These are phyloP conservation scores for Willowsia nigromaculata DNA, from an alignment of 2,888 invertebrate genomes.

Conservation along the genomic window DNA sequence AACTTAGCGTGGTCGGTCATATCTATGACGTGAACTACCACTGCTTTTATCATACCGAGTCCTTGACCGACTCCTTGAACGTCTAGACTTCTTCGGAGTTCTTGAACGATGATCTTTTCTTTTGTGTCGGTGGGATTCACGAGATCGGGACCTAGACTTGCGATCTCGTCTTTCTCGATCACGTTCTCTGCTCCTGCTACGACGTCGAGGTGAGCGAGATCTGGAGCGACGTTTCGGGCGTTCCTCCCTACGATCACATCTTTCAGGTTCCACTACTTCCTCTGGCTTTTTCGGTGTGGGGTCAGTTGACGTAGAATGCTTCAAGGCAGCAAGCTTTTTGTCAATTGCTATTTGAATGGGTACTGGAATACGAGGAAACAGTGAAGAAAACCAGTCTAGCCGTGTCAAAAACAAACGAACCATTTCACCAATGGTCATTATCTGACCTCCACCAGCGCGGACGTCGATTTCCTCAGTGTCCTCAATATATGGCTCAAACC, in stretches of 20 bases:
- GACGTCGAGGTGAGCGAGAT: conserved; percentile 79
- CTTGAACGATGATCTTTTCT: conserved; percentile 65
- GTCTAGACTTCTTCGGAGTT: conserved; percentile 58
- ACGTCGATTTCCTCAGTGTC: conserved; percentile 96
- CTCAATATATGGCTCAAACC: conserved; percentile 97
- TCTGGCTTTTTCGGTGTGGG: conserved; percentile 70
- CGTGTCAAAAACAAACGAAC: conserved; percentile 95
- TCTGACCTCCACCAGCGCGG: conserved; percentile 97
- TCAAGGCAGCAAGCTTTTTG: conserved; percentile 85
- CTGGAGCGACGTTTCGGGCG: conserved; percentile 73
- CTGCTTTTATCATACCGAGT: conserved; percentile 62
- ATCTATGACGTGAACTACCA: conserved; percentile 57
- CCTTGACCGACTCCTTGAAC: conserved; percentile 64
- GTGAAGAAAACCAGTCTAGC: conserved; percentile 98
- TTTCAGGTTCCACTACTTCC: conserved; percentile 78
- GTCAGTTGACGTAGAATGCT: conserved; percentile 81
- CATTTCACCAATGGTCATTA: conserved; percentile 95
- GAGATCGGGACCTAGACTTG: conserved; percentile 67
- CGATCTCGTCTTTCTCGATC: conserved; percentile 74
- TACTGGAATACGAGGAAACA: conserved; percentile 99
- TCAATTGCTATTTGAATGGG: conserved; percentile 96
- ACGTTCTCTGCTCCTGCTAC: conserved; percentile 75
- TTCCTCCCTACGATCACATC: conserved; percentile 54
- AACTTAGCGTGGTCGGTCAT: conserved; percentile 47
- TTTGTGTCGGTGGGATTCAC: conserved; percentile 59